Conservation (phyloP, 2,888 invertebrate genomes). For the Dichetophora obliterata region DNA sequence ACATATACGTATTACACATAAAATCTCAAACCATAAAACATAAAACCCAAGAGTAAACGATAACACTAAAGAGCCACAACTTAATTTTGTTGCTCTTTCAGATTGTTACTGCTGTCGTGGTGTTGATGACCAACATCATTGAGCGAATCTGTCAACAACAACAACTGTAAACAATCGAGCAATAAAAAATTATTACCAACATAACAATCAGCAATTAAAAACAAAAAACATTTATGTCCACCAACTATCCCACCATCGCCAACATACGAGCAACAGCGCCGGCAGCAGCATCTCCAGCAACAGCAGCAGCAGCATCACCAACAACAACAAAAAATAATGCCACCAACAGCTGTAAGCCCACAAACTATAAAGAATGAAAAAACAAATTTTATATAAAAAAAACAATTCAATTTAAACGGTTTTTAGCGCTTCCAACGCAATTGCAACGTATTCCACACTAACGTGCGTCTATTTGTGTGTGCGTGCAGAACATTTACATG, state of each 20-base stretch:
- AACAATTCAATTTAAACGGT: conserved; percentile 31
- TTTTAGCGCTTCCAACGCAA: conserved; percentile 14
- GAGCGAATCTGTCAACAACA: no score
- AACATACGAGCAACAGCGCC: conserved; percentile 1
- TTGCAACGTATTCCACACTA: background rate
- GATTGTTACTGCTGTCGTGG: background rate
- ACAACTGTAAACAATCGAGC: no score
- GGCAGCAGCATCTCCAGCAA: background rate
- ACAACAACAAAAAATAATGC: no score
- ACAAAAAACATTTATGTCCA: background rate
- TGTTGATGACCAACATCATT: no score
- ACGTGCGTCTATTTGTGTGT: background rate
- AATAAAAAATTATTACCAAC: no score
- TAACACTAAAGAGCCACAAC: background rate
- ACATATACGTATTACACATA: no score
- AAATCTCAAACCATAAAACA: no score
- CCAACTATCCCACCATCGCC: background rate
- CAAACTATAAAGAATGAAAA: conserved; percentile 15
- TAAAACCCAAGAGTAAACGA: no score
- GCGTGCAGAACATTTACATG: background rate
- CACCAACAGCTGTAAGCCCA: conserved; percentile 7
- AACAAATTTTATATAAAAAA: background rate
- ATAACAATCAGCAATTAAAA: background rate
- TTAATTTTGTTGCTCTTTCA: conserved; percentile 2
- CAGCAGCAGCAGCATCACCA: background rate